Evolutionary conservation across 2,888 invertebrate species (phyloP).

Genomic region (Tenthredo amoena): DNA sequence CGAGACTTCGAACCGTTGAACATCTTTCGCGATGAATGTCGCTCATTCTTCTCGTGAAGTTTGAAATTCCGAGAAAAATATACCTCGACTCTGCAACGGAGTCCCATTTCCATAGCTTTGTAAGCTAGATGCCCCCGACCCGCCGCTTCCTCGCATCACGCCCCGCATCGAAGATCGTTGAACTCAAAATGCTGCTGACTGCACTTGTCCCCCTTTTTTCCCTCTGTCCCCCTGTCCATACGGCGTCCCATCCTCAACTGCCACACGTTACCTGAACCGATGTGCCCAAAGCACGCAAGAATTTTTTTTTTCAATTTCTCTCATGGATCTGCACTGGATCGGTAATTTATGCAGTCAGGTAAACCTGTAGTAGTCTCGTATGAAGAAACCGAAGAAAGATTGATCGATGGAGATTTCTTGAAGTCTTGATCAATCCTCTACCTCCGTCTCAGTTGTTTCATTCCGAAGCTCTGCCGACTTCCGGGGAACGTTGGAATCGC

Average conservation of each 20-base stretch:
- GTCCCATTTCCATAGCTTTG: slow-evolving; percentile 53
- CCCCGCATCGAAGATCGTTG: slow-evolving; percentile 74
- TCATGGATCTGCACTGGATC: neutral
- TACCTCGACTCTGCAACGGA: slow-evolving; percentile 16
- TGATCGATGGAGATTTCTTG: neutral
- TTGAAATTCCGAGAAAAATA: neutral
- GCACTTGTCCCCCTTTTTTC: slow-evolving; percentile 64
- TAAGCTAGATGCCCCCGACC: slow-evolving; percentile 46
- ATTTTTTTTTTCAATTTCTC: slow-evolving; percentile 8
- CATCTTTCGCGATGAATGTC: neutral
- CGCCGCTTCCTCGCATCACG: slow-evolving; percentile 52
- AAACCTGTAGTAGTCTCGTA: neutral
- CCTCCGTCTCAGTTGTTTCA: neutral
- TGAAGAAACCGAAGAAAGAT: neutral
- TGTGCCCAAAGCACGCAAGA: slow-evolving; percentile 14
- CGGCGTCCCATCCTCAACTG: slow-evolving; percentile 52
- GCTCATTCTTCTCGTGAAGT: neutral
- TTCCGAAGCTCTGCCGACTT: slow-evolving; percentile 1
- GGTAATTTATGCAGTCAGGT: neutral
- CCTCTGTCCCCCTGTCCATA: slow-evolving; percentile 57
- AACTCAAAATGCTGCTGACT: slow-evolving; percentile 73
- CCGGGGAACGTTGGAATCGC: slow-evolving; percentile 42
- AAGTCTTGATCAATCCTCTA: neutral
- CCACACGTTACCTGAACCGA: slow-evolving; percentile 40
- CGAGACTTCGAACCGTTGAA: neutral